Conservation (phyloP, 2,113 vertebrate genomes). For the Formicarius rufipectus region DNA sequence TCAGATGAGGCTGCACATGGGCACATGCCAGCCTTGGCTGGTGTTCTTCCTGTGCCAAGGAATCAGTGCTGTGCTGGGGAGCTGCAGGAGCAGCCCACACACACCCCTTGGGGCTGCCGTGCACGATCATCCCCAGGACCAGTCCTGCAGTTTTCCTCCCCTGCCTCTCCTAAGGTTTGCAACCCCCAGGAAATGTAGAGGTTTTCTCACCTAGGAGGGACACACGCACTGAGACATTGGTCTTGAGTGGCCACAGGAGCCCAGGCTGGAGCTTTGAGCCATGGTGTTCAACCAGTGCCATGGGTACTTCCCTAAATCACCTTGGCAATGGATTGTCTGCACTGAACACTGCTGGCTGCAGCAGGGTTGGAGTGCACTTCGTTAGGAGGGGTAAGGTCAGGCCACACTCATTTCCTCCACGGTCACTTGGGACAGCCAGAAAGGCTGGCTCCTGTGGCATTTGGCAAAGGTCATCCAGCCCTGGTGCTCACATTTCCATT, state of each 20-base stretch:
- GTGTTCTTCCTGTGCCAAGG: neutral
- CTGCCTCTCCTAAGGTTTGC: neutral
- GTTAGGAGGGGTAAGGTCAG: neutral
- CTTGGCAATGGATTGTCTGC: neutral
- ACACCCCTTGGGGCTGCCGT: accelerated
- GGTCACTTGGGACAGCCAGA: neutral
- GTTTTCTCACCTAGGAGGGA: neutral
- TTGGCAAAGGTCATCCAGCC: slow-evolving; percentile 20
- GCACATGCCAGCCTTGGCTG: neutral
- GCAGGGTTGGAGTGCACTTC: accelerated
- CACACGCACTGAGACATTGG: accelerated
- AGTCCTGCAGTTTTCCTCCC: neutral
- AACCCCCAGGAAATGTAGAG: neutral
- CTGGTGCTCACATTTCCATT: neutral
- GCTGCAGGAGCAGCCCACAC: neutral
- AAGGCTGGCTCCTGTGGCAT: neutral
- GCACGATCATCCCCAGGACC: neutral
- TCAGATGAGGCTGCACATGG: neutral
- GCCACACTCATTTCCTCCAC: neutral
- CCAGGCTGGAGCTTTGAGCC: neutral
- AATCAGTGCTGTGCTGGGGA: neutral
- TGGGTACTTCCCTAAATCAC: neutral
- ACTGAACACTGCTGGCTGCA: neutral
- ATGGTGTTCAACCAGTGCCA: accelerated
- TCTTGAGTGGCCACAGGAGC: neutral